Evolutionary conservation across 2,888 invertebrate species (phyloP).

Genomic region (Folsomia manolachei): DNA sequence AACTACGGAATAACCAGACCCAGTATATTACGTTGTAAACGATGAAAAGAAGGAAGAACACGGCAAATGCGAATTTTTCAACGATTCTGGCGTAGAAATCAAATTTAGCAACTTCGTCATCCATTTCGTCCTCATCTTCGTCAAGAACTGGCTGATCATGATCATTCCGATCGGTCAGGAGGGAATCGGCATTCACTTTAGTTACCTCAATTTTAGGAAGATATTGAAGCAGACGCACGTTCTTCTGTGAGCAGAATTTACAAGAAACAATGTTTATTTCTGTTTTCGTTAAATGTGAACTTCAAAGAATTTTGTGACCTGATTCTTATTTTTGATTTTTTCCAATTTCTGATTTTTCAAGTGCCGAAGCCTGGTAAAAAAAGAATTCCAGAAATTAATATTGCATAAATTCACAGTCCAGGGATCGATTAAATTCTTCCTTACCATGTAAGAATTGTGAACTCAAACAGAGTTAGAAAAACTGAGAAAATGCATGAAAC

Average conservation of each 20-base stretch:
- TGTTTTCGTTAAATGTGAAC: no score
- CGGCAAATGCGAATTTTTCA: neutral
- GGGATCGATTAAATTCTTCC: neutral
- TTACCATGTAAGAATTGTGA: conserved; percentile 17
- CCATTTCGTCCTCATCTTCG: neutral
- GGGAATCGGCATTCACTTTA: neutral
- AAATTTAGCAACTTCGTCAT: neutral
- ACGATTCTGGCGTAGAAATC: neutral
- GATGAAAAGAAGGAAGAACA: neutral
- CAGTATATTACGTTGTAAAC: neutral
- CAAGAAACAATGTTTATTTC: no score
- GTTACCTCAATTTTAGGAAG: neutral
- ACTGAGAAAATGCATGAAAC: conserved; percentile 22
- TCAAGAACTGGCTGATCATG: no score
- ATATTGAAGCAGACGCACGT: no score
- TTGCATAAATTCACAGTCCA: neutral
- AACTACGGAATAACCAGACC: neutral
- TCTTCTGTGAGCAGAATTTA: no score
- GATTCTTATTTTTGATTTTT: conserved; percentile 12
- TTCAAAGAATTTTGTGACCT: neutral
- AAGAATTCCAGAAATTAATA: neutral
- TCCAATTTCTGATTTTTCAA: neutral
- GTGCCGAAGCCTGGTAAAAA: no score
- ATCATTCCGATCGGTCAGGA: no score
- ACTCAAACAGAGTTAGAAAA: conserved; percentile 21